Evolutionary conservation across 2,113 vertebrate genomes (phyloP).

Genomic region (Muntiacus reevesi): DNA sequence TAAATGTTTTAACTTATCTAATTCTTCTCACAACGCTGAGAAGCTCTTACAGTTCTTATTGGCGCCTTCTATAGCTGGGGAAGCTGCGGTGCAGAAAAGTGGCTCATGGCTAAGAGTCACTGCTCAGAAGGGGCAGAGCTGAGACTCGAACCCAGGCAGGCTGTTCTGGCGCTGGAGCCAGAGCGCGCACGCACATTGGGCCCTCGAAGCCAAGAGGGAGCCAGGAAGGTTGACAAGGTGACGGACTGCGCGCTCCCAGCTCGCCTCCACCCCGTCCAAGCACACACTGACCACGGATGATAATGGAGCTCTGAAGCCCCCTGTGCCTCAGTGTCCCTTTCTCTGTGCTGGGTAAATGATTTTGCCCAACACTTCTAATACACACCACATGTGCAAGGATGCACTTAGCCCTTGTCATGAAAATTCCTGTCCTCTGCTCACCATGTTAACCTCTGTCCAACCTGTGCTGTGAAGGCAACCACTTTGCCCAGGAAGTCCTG

Average conservation of each 20-base stretch:
- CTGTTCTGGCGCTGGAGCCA: neutral
- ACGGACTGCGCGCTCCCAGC: accelerated
- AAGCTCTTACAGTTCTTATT: neutral
- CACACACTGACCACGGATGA: accelerated
- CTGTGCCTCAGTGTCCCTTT: neutral
- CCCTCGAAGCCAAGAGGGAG: neutral
- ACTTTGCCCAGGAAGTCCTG: neutral
- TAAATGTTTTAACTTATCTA: neutral
- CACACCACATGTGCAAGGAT: neutral
- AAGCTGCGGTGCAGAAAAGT: neutral
- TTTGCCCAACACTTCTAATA: neutral
- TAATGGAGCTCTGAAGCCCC: neutral
- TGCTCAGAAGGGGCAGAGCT: neutral
- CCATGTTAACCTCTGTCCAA: neutral
- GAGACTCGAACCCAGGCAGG: neutral
- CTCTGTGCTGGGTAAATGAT: neutral
- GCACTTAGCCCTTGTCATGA: too few relatives aligned
- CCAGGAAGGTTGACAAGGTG: neutral
- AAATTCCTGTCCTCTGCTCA: too few relatives aligned
- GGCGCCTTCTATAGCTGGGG: neutral
- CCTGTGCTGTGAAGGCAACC: neutral
- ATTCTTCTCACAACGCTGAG: neutral
- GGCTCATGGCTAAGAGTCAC: neutral
- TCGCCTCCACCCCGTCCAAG: accelerated
- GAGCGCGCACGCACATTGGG: neutral